phyloP scores from a whole-genome alignment of 2,113 vertebrate species.

The Gymnarchus niloticus region DNA sequence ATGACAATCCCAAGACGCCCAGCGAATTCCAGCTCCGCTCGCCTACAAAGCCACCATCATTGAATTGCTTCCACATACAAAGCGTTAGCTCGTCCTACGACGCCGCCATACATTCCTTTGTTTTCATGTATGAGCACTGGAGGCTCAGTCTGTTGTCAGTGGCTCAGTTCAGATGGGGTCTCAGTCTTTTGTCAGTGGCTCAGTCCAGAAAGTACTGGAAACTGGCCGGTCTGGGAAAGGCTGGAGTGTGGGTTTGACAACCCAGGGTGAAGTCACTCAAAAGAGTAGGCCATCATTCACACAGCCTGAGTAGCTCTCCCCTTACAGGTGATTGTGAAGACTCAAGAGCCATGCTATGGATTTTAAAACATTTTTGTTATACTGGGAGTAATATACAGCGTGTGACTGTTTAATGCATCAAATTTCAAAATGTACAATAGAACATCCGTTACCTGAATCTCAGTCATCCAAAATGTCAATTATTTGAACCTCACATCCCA shows the following conservation, averaged over 20 bases:
- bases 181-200: not conserved
- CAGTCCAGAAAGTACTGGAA: constrained; percentile 4
- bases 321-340: not conserved
- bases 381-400: not conserved
- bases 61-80: not conserved
- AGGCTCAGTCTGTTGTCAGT: not conserved
- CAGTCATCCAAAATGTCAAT: no score
- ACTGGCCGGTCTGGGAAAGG: not conserved
- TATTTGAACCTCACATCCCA: no score
- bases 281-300: not conserved
- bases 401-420: not conserved
- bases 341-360: not conserved
- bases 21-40: not conserved
- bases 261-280: not conserved
- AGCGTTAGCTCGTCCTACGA: not conserved
- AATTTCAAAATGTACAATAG: no score
- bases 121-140: not conserved
- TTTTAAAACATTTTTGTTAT: not conserved
- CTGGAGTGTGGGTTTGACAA: not conserved
- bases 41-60: not conserved
- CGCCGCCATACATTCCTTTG: not conserved
- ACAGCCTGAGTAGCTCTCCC: not conserved
- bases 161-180: not conserved
- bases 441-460: no score
- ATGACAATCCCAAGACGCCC: not conserved